These are phyloP conservation scores for Lindbergichthys nudifrons DNA, from an alignment of 2,797 vertebrate genomes.

Conservation along the genomic window DNA sequence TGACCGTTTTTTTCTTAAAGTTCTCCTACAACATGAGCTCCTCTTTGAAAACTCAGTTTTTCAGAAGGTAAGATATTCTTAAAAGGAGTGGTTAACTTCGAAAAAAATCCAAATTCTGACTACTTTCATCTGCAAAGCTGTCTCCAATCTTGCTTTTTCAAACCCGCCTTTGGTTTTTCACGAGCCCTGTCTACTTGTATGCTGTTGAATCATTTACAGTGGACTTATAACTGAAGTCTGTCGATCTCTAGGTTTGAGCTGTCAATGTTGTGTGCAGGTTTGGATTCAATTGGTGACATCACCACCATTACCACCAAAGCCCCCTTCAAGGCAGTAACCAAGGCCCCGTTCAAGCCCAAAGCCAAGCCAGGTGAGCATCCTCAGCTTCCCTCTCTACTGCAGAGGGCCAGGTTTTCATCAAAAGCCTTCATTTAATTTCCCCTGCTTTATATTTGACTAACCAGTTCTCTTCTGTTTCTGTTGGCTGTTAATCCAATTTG, in stretches of 20 bases:
- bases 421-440: background rate
- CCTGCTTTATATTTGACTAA: background rate
- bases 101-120: background rate
- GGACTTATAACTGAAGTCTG: background rate
- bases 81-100: background rate
- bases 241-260: background rate
- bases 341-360: slow-evolving; percentile 77
- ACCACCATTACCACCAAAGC: slow-evolving; percentile 72
- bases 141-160: background rate
- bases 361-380: slow-evolving; percentile 74
- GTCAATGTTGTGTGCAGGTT: slow-evolving; percentile 40
- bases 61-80: too few relatives aligned
- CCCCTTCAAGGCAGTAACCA: slow-evolving; percentile 78
- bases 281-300: slow-evolving; percentile 47
- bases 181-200: background rate
- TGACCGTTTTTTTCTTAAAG: background rate
- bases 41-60: too few relatives aligned
- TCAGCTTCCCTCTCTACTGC: background rate
- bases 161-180: too few relatives aligned
- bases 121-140: background rate
- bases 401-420: background rate
- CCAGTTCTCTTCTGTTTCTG: background rate
- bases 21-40: background rate
- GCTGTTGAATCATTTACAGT: background rate
- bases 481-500: background rate